Evolutionary conservation across 2,888 invertebrate genomes (phyloP).

Genomic region (Callinectes sapidus): DNA sequence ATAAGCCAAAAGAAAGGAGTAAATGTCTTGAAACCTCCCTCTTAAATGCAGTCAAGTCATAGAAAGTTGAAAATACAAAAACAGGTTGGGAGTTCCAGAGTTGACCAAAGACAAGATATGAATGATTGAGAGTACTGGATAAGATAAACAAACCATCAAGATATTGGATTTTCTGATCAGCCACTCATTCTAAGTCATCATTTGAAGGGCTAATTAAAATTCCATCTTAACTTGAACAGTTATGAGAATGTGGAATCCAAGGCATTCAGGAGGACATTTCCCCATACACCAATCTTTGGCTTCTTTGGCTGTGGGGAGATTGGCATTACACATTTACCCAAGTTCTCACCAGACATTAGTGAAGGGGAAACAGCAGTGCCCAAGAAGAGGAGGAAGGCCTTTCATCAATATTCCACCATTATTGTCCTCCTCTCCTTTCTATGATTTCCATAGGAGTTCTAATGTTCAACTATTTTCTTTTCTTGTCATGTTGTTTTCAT

Average conservation of each 20-base stretch:
- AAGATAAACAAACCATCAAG: no score
- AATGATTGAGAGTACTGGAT: no score
- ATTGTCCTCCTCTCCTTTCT: conserved; percentile 58
- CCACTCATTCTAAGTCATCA: no score
- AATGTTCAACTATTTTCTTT: not conserved
- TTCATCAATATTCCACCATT: conserved; percentile 60
- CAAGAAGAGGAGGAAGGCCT: conserved; percentile 50
- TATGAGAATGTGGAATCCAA: conserved; percentile 76
- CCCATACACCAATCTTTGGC: conserved; percentile 77
- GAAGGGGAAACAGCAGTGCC: not conserved
- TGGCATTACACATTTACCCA: conserved; percentile 75
- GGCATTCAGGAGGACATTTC: conserved; percentile 76
- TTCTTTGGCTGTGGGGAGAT: conserved; percentile 78
- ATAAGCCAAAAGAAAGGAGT: no score
- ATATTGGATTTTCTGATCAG: no score
- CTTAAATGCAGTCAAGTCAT: no score
- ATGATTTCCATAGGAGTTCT: conserved; percentile 16
- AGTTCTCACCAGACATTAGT: conserved; percentile 46
- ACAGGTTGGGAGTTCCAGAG: no score
- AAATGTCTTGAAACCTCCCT: no score
- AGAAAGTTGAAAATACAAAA: no score
- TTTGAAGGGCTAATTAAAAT: not conserved
- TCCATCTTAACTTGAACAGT: not conserved
- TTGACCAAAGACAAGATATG: no score
- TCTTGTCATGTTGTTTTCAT: not conserved